A percentile compares a stretch with the other conserved stretches of the same genome.
phyloP scores from a whole-genome alignment of 2,797 vertebrate genomes.

The Coracias cyanogaster region DNA sequence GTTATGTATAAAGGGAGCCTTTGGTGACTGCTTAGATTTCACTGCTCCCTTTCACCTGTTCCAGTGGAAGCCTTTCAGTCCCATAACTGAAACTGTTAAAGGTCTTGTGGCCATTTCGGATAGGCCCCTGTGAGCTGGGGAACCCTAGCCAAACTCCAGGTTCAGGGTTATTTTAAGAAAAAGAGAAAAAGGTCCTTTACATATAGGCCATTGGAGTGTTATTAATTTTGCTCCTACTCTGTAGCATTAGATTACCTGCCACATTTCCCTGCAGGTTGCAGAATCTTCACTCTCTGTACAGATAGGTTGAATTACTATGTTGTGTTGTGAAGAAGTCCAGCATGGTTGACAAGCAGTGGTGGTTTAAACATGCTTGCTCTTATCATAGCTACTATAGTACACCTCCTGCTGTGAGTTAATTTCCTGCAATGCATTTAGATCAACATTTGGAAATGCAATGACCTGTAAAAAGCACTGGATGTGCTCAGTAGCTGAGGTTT shows the following conservation, averaged over 20 bases:
- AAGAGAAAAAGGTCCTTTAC: not conserved
- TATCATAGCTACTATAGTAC: not conserved
- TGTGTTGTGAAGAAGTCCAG: not conserved
- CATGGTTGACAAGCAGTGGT: not conserved
- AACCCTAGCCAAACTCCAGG: not conserved
- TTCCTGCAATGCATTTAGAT: not conserved
- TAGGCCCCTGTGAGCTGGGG: not conserved
- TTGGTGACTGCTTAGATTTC: not conserved
- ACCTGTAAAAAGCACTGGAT: not conserved
- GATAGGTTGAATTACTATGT: fast-evolving
- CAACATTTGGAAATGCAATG: not conserved
- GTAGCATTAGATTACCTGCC: not conserved
- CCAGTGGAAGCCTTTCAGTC: not conserved
- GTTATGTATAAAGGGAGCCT: not conserved
- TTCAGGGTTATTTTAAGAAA: not conserved
- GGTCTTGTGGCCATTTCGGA: not conserved
- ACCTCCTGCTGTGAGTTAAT: not conserved
- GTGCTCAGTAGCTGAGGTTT: not conserved
- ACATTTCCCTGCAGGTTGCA: not conserved
- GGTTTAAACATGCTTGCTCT: not conserved
- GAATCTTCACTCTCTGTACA: not conserved
- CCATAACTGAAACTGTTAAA: not conserved
- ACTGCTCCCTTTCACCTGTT: not conserved
- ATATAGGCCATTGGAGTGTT: not conserved
- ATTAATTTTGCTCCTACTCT: not conserved